Evolutionary conservation across 2,888 invertebrate genomes (phyloP), one percentile per base, ranked within the genome.

Genomic region (Chorisops tibialis): DNA sequence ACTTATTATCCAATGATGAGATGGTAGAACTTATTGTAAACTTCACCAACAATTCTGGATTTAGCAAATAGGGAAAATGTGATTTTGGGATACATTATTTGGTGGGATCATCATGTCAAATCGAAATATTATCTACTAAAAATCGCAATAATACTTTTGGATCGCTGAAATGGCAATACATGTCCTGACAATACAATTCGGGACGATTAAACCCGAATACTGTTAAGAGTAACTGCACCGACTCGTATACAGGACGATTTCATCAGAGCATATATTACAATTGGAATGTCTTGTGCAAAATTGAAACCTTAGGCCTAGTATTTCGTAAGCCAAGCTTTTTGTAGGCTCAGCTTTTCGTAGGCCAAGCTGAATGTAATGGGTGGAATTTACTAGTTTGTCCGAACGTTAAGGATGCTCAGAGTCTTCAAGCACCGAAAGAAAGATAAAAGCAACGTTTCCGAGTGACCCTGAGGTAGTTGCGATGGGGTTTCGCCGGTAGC

Each of bases 321-420:
- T 1, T 87, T 86, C 59, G 87, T 81, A 69, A 86, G 83, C 0
- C 86, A 86, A 1, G 87, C 87, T 43, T n/a, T n/a, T n/a, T n/a
- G n/a, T n/a, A n/a, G n/a, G n/a, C n/a, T n/a, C n/a, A n/a, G n/a
- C n/a, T n/a, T 87, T 83, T 0, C 83, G 75, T 1, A 87, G 87
- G 0, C 86, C 87, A 47, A 87, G 83, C 4, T 85, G 86, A 64
- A 84, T 83, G 21, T 87, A 87, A 67, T 87, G 87, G 87, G 87
- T 79, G 7, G 78, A 79, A 64, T 48, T 19, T 11, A 7, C 9
- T 7, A 37, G 7, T 7, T 11, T 11, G 12, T 11, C 7, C 7
- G n/a, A n/a, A n/a, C n/a, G n/a, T n/a, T n/a, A n/a, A n/a, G n/a
- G n/a, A n/a, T n/a, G n/a, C n/a, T n/a, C n/a, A n/a, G n/a, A n/a